Evolutionary conservation across 2,797 vertebrate genomes (phyloP), one percentile per base, ranked within the genome.

Genomic region (Cuniculus paca): DNA sequence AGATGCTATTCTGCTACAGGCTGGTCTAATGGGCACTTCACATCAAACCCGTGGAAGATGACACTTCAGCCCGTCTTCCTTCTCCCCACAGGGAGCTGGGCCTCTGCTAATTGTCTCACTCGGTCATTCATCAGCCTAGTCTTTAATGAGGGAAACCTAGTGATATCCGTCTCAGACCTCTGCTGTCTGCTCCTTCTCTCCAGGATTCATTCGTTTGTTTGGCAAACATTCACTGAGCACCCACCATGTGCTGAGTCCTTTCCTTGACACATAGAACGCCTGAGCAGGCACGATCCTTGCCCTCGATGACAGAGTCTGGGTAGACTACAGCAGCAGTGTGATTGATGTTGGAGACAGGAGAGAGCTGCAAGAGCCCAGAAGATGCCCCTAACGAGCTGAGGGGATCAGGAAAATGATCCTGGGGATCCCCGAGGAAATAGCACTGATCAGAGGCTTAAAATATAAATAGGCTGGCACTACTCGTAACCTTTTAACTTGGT

Each of bases 21-120:
- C n/a, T n/a, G n/a, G n/a, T n/a, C n/a, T n/a, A n/a, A n/a, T n/a
- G n/a, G n/a, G n/a, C n/a, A n/a, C n/a, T n/a, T 92, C 34, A 26
- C 34, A n/a, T 56, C 74, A 79, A n/a, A 83, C 52, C 26, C 24
- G 28, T 81, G 96, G 94, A 92, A 97, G 87, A 60, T 54, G 60
- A 90, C 65, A 90, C 88, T 39, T 17, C 56, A 61, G 19, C 45
- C 77, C 28, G 4, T 70, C 90, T 65, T 84, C 65, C 42, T 74
- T 74, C 81, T 94, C 31, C 58, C 5, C 1, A 26, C 52, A 48
- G 42, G 50, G 61, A 92, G 20, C 75, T 68, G 65, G 82, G 50
- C 79, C 80, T 90, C 79, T 94, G 79, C 45, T 86, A 88, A 92
- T 65, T 85, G 26, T 58, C 74, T 80, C 52, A 48, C n/a, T 88